Base-by-base conservation (phyloP, 1,140 invertebrate genomes). In the Eupeodes corollae region DNA sequence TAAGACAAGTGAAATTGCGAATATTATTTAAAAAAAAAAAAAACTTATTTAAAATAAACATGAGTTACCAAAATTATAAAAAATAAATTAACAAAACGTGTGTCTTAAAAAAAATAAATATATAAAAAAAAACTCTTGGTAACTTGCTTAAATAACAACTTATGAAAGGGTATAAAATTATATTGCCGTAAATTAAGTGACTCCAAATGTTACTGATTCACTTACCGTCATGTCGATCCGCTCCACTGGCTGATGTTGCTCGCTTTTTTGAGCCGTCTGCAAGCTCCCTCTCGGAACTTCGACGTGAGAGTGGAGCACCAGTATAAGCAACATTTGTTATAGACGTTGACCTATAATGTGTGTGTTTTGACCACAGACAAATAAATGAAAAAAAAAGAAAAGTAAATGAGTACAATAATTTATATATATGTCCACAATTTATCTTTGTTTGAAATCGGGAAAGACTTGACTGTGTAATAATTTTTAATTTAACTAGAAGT, bases 231-330 rank as follows among this genome's bases (percentile, higher is more conserved):
- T 80, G 79, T 53, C 83, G 73, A 61, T 86, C 81, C 44, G 85
- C 74, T 26, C 79, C 80, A 48, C 80, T 76, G 32, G 83, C 83
- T 42, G 83, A 86, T 42, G 81, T 83, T 42, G 83, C 82, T 56
- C 84, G 77, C 73, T 90, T 89, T 67, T 87, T 89, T 64, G 82
- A 83, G 56, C 80, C 83, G 52, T 83, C 83, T 56, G 79, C 77
- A 46, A 88, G 72, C 59, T 89, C 86, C 37, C 86, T 75, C 66
- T 88, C 86, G 38, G 84, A 88, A 53, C 84, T 84, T 60, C 85
- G 78, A 71, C 86, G 81, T 44, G 84, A 84, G 53, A 89, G 74
- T 54, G 83, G 80, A 67, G 80, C 79, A 79, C 77, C 70, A 76
- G 79, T 74, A 75, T 75, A 46, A 42, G 63, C 60, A 45, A 91